Percentiles rank a stretch among this genome's conserved stretches.
These are phyloP conservation scores for Heliconius ethilla DNA, from an alignment of 2,888 invertebrate species.

Conservation along the genomic window DNA sequence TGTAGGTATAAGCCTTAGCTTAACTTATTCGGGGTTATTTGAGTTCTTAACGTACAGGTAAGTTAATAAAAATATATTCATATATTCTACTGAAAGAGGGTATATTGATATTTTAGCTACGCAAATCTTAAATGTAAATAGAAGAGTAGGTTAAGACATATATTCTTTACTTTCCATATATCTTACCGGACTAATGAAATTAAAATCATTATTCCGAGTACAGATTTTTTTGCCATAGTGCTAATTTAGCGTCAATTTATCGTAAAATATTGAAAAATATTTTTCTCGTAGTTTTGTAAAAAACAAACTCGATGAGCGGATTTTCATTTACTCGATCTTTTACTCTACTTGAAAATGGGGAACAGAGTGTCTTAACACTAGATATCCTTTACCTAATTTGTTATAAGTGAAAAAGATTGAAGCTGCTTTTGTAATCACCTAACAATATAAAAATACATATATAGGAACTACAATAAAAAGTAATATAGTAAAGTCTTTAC, in stretches of 20 bases:
- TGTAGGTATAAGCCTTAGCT: background rate
- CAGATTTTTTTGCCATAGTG: background rate
- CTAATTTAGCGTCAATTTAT: too few relatives aligned
- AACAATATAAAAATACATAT: background rate
- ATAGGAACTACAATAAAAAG: background rate
- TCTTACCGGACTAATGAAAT: too few relatives aligned
- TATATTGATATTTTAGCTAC: background rate
- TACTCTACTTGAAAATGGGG: too few relatives aligned
- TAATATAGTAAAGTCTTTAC: background rate
- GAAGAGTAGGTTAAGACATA: too few relatives aligned
- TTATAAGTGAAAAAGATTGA: too few relatives aligned
- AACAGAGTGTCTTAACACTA: too few relatives aligned
- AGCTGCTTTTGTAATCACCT: too few relatives aligned
- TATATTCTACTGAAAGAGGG: background rate
- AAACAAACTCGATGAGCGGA: background rate
- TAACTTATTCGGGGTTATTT: constrained; percentile 17
- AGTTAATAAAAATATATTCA: constrained; percentile 4
- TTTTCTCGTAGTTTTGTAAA: too few relatives aligned
- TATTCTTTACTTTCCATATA: too few relatives aligned
- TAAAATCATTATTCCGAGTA: too few relatives aligned
- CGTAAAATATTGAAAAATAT: background rate
- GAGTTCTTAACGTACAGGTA: background rate
- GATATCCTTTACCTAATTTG: too few relatives aligned
- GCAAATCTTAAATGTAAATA: background rate
- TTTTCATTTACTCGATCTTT: background rate